These are phyloP conservation scores for Oxygymnocypris stewartii DNA, from an alignment of 2,113 vertebrate species.

Conservation along the genomic window DNA sequence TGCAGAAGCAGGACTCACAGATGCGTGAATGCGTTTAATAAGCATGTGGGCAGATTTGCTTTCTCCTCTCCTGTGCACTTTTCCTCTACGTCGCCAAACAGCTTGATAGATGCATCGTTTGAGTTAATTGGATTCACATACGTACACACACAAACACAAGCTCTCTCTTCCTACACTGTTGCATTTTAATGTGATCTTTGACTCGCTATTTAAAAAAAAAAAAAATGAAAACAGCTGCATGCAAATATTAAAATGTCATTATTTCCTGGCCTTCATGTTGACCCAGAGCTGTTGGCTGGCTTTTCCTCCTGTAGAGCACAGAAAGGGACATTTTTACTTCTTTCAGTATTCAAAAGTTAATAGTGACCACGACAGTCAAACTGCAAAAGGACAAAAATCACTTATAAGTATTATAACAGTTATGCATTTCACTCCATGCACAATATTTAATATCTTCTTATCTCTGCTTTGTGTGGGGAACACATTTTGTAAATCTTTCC, in stretches of 20 bases:
- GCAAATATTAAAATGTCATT: not conserved
- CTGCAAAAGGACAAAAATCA: not conserved
- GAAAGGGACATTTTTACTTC: not conserved
- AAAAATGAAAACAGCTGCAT: not conserved
- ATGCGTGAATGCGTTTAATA: not conserved
- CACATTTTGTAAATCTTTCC: not conserved
- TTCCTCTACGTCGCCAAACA: slow-evolving; percentile 8
- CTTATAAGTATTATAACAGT: not conserved
- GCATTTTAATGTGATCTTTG: slow-evolving; percentile 67
- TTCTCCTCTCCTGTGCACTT: not conserved
- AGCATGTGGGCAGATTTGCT: slow-evolving; percentile 7
- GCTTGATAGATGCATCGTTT: slow-evolving; percentile 53
- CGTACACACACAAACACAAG: slow-evolving; percentile 37
- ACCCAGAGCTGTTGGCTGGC: not conserved
- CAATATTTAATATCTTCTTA: not conserved
- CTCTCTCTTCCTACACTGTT: slow-evolving; percentile 24
- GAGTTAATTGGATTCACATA: slow-evolving; percentile 63
- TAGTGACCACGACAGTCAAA: not conserved
- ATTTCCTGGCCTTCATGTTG: not conserved
- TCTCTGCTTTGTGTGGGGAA: not conserved
- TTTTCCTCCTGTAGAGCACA: not conserved
- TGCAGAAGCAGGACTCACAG: not conserved
- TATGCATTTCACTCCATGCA: not conserved
- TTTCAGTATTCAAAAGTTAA: not conserved
- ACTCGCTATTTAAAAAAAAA: slow-evolving; percentile 61